These are phyloP conservation scores for Rhagoletis pomonella DNA, from an alignment of 1,140 invertebrate species.

Conservation along the genomic window DNA sequence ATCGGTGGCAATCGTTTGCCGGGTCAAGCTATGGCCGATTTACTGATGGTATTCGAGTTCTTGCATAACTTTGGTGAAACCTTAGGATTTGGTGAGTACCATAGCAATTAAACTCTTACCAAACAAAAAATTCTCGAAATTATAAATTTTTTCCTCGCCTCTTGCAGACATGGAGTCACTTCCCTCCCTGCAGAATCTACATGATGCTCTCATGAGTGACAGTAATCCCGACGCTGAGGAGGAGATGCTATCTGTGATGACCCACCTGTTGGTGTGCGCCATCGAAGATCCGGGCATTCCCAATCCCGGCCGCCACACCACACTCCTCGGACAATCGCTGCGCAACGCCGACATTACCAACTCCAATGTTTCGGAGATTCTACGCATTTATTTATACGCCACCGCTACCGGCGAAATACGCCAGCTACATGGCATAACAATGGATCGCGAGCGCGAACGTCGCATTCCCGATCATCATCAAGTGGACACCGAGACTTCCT, in stretches of 20 bases:
- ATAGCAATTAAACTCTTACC: neutral
- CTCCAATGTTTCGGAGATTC: slow-evolving; percentile 92
- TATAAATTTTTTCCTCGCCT: neutral
- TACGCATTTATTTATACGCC: slow-evolving; percentile 91
- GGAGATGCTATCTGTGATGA: slow-evolving; percentile 90
- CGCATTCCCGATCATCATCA: slow-evolving; percentile 87
- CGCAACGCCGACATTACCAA: slow-evolving; percentile 94
- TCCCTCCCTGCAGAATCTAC: slow-evolving; percentile 89
- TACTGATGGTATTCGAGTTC: slow-evolving; percentile 96
- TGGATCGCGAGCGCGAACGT: slow-evolving; percentile 85
- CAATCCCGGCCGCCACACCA: slow-evolving; percentile 89
- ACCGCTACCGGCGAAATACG: slow-evolving; percentile 90
- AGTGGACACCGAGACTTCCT: slow-evolving; percentile 78
- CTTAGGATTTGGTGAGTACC: slow-evolving; percentile 87
- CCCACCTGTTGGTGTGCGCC: slow-evolving; percentile 92
- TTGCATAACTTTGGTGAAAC: slow-evolving; percentile 96
- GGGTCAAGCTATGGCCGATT: slow-evolving; percentile 92
- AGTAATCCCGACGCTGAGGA: slow-evolving; percentile 85
- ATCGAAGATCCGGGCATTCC: slow-evolving; percentile 96
- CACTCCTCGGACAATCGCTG: slow-evolving; percentile 90
- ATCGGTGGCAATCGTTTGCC: slow-evolving; percentile 88
- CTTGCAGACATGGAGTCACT: slow-evolving; percentile 88
- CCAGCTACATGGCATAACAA: slow-evolving; percentile 83
- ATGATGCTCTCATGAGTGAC: slow-evolving; percentile 88
- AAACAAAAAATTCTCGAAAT: neutral